Evolutionary conservation across 2,113 vertebrate genomes (phyloP).

Genomic region (Callospermophilus lateralis): DNA sequence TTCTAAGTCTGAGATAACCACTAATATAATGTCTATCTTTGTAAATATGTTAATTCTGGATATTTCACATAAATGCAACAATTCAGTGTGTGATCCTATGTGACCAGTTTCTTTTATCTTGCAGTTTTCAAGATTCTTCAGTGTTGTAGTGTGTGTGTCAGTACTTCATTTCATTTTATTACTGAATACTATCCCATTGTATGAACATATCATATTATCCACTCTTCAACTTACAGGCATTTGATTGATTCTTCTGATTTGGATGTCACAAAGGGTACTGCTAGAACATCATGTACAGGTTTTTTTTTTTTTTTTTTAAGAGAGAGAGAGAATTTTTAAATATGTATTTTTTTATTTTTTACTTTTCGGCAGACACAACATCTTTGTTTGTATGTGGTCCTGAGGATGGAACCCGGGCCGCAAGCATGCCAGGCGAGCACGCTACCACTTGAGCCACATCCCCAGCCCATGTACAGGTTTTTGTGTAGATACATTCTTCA

Average conservation of each 20-base stretch:
- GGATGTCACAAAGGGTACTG: not conserved
- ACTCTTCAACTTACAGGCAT: not conserved
- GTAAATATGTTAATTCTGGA: not conserved
- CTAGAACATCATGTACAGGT: not conserved
- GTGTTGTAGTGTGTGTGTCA: not conserved
- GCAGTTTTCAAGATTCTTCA: not conserved
- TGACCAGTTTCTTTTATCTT: not conserved
- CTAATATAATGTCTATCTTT: not conserved
- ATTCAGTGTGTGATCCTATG: not conserved
- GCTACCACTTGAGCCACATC: too few relatives aligned
- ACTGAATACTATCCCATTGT: not conserved
- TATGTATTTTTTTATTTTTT: too few relatives aligned
- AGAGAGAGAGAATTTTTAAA: too few relatives aligned
- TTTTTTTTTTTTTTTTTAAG: too few relatives aligned
- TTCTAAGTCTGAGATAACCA: not conserved
- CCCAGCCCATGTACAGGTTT: not conserved
- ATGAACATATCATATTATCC: not conserved
- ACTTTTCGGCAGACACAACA: too few relatives aligned
- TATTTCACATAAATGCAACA: not conserved
- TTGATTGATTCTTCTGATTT: not conserved
- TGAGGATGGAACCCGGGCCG: too few relatives aligned
- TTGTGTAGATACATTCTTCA: not conserved
- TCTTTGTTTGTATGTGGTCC: too few relatives aligned
- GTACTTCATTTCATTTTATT: slow-evolving; percentile 8
- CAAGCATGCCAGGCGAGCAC: too few relatives aligned